Conservation (phyloP, 2,113 vertebrate species). For the Osmerus mordax region DNA sequence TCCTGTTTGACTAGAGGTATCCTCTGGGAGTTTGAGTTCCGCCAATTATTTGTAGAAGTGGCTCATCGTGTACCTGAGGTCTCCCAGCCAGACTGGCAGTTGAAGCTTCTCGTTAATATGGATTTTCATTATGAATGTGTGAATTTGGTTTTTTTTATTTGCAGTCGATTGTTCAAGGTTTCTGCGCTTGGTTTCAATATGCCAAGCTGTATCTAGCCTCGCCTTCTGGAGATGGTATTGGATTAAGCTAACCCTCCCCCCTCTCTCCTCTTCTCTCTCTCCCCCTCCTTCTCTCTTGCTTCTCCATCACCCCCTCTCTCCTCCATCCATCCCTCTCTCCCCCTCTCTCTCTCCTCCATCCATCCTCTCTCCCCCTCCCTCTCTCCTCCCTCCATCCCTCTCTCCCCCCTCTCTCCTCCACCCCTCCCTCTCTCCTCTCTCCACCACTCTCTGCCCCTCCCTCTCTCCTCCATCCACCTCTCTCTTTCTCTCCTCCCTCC, state of each 20-base stretch:
- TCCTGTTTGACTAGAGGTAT: conserved; percentile 58
- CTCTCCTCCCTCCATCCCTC: neutral
- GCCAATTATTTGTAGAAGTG: conserved; percentile 58
- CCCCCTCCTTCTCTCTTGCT: neutral
- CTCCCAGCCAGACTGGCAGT: conserved; percentile 43
- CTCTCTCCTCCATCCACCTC: too few relatives aligned
- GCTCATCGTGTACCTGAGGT: conserved; percentile 34
- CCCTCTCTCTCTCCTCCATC: too few relatives aligned
- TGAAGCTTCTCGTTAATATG: neutral
- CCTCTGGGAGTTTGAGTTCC: conserved; percentile 56
- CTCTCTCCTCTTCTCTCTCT: neutral
- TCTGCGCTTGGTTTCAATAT: neutral
- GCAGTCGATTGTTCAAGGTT: neutral
- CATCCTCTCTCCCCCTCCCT: too few relatives aligned
- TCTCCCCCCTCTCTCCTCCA: neutral
- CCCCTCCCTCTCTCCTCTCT: neutral
- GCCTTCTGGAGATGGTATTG: neutral
- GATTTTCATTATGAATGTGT: neutral
- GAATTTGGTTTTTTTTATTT: neutral
- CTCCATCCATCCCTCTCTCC: too few relatives aligned
- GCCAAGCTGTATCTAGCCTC: neutral
- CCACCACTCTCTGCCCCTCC: too few relatives aligned
- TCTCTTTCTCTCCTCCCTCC: too few relatives aligned
- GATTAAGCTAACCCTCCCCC: too few relatives aligned
- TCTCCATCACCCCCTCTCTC: too few relatives aligned